Conservation (phyloP, 2,888 invertebrate species). For the Lochmaea crataegi region DNA sequence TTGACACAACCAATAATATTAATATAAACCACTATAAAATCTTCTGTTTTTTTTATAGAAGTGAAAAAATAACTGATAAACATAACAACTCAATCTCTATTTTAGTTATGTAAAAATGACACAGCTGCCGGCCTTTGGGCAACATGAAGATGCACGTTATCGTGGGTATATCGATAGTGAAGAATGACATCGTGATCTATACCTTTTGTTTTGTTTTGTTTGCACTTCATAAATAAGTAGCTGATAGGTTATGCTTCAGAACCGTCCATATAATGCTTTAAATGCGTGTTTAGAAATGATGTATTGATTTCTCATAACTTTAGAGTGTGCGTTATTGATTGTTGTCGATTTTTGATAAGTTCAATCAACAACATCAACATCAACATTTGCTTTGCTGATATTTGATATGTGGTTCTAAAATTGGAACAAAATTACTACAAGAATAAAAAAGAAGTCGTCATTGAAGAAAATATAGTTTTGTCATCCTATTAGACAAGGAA, state of each 20-base stretch:
- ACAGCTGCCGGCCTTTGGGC: slow-evolving; percentile 43
- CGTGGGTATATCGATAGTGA: slow-evolving; percentile 58
- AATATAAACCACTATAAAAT: too few species aligned
- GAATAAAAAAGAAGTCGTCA: too few species aligned
- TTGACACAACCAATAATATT: too few species aligned
- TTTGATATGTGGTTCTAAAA: too few species aligned
- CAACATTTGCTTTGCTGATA: too few species aligned
- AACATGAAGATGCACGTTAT: slow-evolving; percentile 58
- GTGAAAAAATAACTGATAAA: background rate
- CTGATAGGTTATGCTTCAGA: slow-evolving; percentile 55
- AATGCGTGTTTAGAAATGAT: slow-evolving; percentile 27
- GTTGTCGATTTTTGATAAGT: background rate
- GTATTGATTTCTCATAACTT: slow-evolving; percentile 1
- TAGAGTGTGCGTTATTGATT: background rate
- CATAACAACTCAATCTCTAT: slow-evolving; percentile 9
- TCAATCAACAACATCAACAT: too few species aligned
- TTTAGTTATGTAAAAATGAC: slow-evolving; percentile 37
- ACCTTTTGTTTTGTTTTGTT: slow-evolving; percentile 58
- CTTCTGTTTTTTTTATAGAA: background rate
- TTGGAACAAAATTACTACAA: too few species aligned
- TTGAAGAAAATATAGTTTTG: too few species aligned
- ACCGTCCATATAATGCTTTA: slow-evolving; percentile 35
- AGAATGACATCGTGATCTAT: slow-evolving; percentile 63
- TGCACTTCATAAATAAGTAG: slow-evolving; percentile 63
- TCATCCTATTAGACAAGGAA: too few species aligned